phyloP scores from a whole-genome alignment of 2,888 invertebrate species.

The Eupithecia subfuscata region DNA sequence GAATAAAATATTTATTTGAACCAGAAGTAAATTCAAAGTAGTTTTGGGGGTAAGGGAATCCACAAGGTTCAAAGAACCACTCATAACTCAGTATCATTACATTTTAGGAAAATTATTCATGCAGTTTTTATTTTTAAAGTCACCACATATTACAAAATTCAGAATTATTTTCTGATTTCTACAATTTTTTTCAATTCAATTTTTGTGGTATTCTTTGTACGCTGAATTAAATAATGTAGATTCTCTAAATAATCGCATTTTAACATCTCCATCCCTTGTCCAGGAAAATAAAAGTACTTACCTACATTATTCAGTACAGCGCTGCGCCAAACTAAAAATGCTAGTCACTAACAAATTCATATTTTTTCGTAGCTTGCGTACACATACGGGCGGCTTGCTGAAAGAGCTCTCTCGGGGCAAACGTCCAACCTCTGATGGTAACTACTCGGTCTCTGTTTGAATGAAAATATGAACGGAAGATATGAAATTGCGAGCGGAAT shows the following conservation, averaged over 20 bases:
- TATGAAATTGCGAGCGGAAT: constrained; percentile 41
- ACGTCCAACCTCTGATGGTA: constrained; percentile 74
- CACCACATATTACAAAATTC: too few relatives aligned
- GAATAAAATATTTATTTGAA: neutral
- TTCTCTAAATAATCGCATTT: neutral
- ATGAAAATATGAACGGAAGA: constrained; percentile 65
- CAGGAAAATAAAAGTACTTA: constrained; percentile 3
- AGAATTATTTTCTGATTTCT: too few relatives aligned
- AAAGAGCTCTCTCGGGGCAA: constrained; percentile 73
- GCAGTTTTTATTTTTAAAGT: too few relatives aligned
- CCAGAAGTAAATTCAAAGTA: too few relatives aligned
- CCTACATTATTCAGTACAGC: constrained; percentile 6
- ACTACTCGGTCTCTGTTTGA: constrained; percentile 65
- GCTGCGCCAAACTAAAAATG: constrained; percentile 27
- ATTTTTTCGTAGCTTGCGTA: constrained; percentile 48
- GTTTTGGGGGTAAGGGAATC: too few relatives aligned
- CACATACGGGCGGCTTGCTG: constrained; percentile 60
- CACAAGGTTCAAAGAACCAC: too few relatives aligned
- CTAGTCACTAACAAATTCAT: constrained; percentile 35
- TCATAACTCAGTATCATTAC: too few relatives aligned
- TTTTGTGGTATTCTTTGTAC: too few relatives aligned
- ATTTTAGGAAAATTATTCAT: too few relatives aligned
- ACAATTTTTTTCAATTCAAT: too few relatives aligned
- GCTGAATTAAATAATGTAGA: neutral
- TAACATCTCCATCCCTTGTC: neutral